These are phyloP conservation scores for Heteromurus nitidus DNA, from an alignment of 2,888 invertebrate genomes.

Conservation along the genomic window DNA sequence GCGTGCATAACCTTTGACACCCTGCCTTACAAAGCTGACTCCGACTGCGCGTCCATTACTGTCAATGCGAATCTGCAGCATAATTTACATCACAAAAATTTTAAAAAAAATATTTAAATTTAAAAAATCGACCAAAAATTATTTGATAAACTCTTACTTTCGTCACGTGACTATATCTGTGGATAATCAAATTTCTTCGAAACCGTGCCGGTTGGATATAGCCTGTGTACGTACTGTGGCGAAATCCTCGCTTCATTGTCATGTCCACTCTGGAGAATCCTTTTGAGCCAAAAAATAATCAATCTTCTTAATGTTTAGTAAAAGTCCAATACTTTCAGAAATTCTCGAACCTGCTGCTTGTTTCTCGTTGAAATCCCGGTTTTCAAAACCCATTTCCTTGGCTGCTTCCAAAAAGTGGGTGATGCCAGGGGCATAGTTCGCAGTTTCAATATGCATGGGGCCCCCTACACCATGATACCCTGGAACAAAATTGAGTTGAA, in stretches of 20 bases:
- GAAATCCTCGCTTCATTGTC: neutral
- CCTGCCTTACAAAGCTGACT: constrained; percentile 40
- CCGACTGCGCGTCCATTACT: constrained; percentile 17
- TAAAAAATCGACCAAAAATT: no score
- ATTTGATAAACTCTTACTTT: constrained; percentile 16
- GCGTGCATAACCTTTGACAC: neutral
- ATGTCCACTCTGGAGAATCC: constrained; percentile 31
- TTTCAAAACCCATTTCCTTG: constrained; percentile 27
- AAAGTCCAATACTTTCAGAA: no score
- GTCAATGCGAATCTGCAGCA: constrained; percentile 52
- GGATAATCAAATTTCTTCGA: neutral
- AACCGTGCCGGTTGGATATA: neutral
- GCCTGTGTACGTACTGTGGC: constrained; percentile 8
- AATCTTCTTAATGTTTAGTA: no score
- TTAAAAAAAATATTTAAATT: neutral
- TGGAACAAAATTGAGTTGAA: no score
- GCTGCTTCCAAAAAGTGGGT: constrained; percentile 22
- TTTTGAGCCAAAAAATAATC: no score
- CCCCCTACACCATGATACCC: constrained; percentile 34
- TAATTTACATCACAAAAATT: neutral
- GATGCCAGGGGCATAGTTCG: constrained; percentile 25
- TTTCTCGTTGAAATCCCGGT: constrained; percentile 19
- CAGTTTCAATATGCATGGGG: constrained; percentile 20
- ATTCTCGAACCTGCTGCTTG: constrained; percentile 35
- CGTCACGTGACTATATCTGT: constrained; percentile 17